phyloP scores from a whole-genome alignment of 2,888 invertebrate species.

The Ecdyonurus torrentis region DNA sequence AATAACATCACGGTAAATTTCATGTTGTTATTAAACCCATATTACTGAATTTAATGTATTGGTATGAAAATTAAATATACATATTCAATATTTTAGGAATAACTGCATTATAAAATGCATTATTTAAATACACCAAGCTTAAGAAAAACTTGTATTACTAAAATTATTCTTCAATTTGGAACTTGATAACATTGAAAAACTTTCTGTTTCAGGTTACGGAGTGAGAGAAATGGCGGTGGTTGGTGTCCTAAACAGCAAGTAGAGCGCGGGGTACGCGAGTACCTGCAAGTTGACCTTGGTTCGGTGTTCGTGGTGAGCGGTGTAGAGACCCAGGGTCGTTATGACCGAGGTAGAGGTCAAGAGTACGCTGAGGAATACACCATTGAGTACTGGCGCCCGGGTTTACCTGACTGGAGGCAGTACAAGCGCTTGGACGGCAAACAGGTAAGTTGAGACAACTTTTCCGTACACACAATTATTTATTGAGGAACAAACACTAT shows the following conservation, averaged over 20 bases:
- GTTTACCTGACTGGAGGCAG: constrained; percentile 40
- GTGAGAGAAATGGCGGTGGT: constrained; percentile 52
- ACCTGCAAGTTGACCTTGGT: constrained; percentile 43
- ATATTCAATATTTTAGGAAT: too few species aligned
- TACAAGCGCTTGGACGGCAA: constrained; percentile 47
- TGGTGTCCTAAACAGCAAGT: constrained; percentile 60
- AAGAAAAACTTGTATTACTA: too few species aligned
- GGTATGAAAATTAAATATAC: too few species aligned
- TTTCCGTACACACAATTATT: neutral
- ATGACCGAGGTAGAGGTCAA: constrained; percentile 52
- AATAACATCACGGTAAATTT: too few species aligned
- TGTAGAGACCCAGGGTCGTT: constrained; percentile 62
- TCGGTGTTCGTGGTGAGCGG: constrained; percentile 45
- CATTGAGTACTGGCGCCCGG: constrained; percentile 48
- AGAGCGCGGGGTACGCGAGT: constrained; percentile 45
- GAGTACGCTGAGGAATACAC: constrained; percentile 57
- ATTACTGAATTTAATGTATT: too few species aligned
- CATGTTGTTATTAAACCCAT: too few species aligned
- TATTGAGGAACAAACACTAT: too few species aligned
- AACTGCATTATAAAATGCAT: too few species aligned
- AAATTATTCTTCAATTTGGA: too few species aligned
- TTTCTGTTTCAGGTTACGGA: constrained; percentile 39
- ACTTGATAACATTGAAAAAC: too few species aligned
- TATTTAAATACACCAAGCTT: too few species aligned
- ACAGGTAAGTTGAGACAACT: constrained; percentile 31